Evolutionary conservation across 2,888 invertebrate species (phyloP), one percentile per base, ranked within the genome.

Genomic region (Nymphalis polychloros): DNA sequence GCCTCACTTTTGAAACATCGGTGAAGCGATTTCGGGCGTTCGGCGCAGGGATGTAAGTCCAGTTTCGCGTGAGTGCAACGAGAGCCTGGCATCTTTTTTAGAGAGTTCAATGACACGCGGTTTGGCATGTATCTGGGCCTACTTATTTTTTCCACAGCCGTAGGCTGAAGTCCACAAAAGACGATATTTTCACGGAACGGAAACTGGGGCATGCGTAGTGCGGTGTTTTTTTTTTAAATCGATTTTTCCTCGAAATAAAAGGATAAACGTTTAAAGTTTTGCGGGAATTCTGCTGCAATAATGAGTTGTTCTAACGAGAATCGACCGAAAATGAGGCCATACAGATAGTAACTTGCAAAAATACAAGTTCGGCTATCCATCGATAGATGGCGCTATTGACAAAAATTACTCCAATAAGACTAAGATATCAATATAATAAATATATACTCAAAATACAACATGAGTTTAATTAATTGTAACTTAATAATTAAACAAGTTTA

Each of bases 81-180:
- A 72, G 76, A 67, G 52, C 79, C 82, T 82, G 83, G 84, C 84
- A 85, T 84, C 79, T 77, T 89, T 89, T 83, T 82, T 84, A 84
- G 81, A 78, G 82, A 79, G 91, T 89, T 92, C 91, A 90, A 82
- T 88, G 91, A 90, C 91, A 86, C 84, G 80, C 76, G 82, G 88
- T 90, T 91, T 91, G 90, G 91, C 90, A 89, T 88, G 85, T 83
- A 76, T 77, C 78, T 79, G 75, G 79, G 87, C 87, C 87, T 84
- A 84, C 85, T 80, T 81, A 86, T 87, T 90, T 89, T 89, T 90
- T 87, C 80, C 79, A 79, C 81, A 80, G 80, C 57, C 79, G 73
- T 76, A 78, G 77, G 77, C 80, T 78, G 83, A 83, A 83, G 81
- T 81, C 79, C 75, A 87, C 88, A 88, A 89, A 88, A 86, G 86